phyloP scores from a whole-genome alignment of 2,888 invertebrate genomes.

The Epirrhoe alternata region DNA sequence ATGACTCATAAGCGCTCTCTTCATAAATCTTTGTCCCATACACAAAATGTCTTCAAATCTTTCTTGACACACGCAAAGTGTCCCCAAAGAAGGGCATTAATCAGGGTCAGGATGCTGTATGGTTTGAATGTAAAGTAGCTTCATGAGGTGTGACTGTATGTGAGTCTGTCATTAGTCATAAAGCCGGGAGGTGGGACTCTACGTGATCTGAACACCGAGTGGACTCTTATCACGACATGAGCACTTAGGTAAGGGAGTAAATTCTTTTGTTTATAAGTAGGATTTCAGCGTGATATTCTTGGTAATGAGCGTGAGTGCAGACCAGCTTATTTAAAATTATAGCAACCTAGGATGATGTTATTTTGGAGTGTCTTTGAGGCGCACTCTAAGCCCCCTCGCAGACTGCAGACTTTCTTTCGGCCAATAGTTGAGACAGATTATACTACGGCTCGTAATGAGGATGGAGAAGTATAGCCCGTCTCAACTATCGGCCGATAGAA shows the following conservation, averaged over 20 bases:
- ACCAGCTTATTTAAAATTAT: neutral
- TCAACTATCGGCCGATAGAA: too few species aligned
- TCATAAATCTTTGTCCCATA: constrained; percentile 40
- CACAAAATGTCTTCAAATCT: constrained; percentile 25
- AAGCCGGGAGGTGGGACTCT: constrained; percentile 62
- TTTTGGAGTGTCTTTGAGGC: too few species aligned
- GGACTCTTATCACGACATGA: constrained; percentile 63
- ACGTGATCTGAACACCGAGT: constrained; percentile 73
- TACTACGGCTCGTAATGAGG: too few species aligned
- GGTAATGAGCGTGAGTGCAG: constrained; percentile 16
- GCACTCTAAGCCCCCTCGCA: too few species aligned
- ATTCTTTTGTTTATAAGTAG: constrained; percentile 43
- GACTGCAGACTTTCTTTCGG: too few species aligned
- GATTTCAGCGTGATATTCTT: constrained; percentile 37
- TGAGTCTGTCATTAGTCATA: constrained; percentile 84
- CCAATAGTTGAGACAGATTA: too few species aligned
- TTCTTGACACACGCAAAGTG: constrained; percentile 47
- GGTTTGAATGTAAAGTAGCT: constrained; percentile 82
- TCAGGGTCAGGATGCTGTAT: constrained; percentile 79
- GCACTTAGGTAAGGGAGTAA: constrained; percentile 54
- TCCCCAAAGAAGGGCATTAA: constrained; percentile 79
- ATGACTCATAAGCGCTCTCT: neutral
- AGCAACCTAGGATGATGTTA: neutral
- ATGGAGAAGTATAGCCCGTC: too few species aligned
- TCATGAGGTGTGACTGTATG: constrained; percentile 69